Evolutionary conservation across 1,140 invertebrate genomes (phyloP).

Genomic region (Palaemon carinicauda): DNA sequence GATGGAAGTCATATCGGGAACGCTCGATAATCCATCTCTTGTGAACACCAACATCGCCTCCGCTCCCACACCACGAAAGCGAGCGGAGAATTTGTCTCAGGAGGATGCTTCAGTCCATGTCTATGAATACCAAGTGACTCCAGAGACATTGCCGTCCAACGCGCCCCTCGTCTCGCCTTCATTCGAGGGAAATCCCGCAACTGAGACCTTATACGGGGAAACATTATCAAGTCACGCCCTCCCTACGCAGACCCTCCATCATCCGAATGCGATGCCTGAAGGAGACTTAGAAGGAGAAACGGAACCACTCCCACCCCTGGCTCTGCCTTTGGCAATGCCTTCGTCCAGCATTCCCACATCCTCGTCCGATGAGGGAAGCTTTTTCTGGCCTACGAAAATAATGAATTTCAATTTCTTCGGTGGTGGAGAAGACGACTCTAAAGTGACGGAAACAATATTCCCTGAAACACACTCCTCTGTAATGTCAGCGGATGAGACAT

Average conservation of each 20-base stretch:
- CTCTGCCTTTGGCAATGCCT: background rate
- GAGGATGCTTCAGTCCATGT: background rate
- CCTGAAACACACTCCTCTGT: no score
- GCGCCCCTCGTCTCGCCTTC: background rate
- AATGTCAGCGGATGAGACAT: no score
- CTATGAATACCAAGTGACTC: constrained; percentile 48
- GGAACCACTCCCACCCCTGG: background rate
- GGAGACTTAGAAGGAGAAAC: no score
- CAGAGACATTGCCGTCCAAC: background rate
- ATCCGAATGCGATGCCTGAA: background rate
- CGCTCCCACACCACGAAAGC: background rate
- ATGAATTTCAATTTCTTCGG: no score
- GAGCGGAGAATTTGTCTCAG: background rate
- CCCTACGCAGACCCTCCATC: background rate
- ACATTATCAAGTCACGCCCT: background rate
- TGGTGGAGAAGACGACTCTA: no score
- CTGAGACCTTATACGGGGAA: background rate
- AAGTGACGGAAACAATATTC: no score
- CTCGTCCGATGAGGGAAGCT: no score
- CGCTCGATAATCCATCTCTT: no score
- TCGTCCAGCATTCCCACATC: no score
- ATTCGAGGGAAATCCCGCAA: background rate
- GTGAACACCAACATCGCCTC: background rate
- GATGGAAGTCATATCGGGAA: no score
- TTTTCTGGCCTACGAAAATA: no score